Evolutionary conservation across 2,113 vertebrate genomes (phyloP).

Genomic region (Capreolus pygargus): DNA sequence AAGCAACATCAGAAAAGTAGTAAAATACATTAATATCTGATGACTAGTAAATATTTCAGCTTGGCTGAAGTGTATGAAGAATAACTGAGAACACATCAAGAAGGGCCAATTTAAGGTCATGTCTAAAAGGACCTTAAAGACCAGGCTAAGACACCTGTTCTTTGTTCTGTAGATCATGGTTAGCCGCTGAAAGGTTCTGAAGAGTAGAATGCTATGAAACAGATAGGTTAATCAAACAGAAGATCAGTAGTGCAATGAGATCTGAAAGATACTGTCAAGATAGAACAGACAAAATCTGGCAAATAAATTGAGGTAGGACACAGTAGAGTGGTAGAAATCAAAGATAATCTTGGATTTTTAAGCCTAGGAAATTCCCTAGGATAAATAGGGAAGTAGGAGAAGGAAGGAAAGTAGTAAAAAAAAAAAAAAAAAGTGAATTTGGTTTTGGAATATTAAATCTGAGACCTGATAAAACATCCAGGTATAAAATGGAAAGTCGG

Average conservation of each 20-base stretch:
- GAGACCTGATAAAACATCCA: not conserved
- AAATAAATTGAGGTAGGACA: not conserved
- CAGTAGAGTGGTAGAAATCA: not conserved
- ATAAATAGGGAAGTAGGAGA: not conserved
- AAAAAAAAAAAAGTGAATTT: not conserved
- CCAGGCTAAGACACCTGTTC: not conserved
- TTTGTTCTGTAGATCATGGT: not conserved
- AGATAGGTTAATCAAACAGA: not conserved
- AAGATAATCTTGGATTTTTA: not conserved
- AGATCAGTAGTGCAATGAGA: not conserved
- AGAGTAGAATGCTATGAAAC: not conserved
- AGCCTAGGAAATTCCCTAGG: not conserved
- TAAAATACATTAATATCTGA: constrained; percentile 18
- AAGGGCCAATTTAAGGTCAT: not conserved
- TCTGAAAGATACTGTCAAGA: not conserved
- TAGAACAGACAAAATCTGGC: not conserved
- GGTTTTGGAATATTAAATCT: constrained; percentile 8
- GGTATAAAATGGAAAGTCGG: not conserved
- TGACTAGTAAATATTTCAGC: not conserved
- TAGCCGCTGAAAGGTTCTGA: not conserved
- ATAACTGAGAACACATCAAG: not conserved
- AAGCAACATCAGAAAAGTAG: not conserved
- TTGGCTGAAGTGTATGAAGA: not conserved
- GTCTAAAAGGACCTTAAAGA: not conserved
- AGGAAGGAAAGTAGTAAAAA: not conserved